Evolutionary conservation across 1,140 invertebrate genomes (phyloP).

Genomic region (Drosophila subpulchrella): DNA sequence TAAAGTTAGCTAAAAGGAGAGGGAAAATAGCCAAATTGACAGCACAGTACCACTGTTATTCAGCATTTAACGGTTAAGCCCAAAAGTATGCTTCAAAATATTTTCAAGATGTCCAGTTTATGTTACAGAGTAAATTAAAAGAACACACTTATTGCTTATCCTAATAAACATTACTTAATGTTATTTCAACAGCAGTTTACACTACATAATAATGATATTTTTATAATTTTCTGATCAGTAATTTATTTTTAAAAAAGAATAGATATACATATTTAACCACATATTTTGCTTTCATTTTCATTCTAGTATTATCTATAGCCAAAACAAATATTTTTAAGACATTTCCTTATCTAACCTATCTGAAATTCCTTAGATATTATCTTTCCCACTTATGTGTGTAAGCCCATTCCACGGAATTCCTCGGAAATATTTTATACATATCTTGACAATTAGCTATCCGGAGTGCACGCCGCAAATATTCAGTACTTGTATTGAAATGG

Average conservation of each 20-base stretch:
- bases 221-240: too few species aligned
- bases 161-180: too few species aligned
- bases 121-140: not conserved
- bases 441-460: constrained; percentile 5
- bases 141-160: too few species aligned
- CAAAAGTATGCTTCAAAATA: constrained; percentile 15
- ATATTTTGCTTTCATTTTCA: too few species aligned
- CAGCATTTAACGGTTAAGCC: not conserved
- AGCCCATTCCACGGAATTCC: not conserved
- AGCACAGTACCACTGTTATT: not conserved
- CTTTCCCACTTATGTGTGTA: not conserved
- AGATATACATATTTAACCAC: too few species aligned
- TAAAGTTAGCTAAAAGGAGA: not conserved
- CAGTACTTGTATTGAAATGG: constrained; percentile 13
- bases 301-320: too few species aligned
- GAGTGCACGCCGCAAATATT: constrained; percentile 1
- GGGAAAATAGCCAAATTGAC: not conserved
- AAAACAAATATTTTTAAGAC: not conserved
- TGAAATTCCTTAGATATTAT: not conserved
- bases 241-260: too few species aligned
- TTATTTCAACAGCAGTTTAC: too few species aligned
- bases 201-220: too few species aligned
- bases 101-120: not conserved
- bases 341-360: not conserved
- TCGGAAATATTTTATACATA: not conserved